Evolutionary conservation across 2,113 vertebrate species (phyloP), one percentile per base, ranked within the genome.

Genomic region (Merops nubicus): DNA sequence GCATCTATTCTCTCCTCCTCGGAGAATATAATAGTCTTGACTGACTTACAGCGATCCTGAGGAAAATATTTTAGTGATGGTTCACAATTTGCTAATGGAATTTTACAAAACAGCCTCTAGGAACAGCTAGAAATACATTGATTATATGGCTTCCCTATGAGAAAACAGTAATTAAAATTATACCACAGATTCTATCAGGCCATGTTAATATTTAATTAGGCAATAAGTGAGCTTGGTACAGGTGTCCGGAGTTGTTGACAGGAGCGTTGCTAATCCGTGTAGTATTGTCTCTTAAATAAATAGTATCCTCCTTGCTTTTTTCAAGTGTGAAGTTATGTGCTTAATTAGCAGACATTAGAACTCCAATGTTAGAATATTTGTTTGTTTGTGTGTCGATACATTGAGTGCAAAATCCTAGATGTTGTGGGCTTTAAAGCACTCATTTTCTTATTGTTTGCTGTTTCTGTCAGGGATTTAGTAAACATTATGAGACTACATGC

Each of bases 81-180:
- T 87, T 97, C 95, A 82, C 73, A 81, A 81, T 93, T 96, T 96
- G 80, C 91, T 91, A 81, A 91, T 34, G 50, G 77, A 76, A 38
- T 91, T 97, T 96, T 94, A 77, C 87, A 68, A 88, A 97, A 85
- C 76, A 78, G 77, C 95, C 81, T 96, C 92, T 90, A 96, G 96
- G 74, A 98, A 80, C 83, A 91, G 88, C 63, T 96, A 92, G 95
- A 96, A 97, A 96, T 92, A 85, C 96, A 93, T 97, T 94, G 95
- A 95, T 97, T 90, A 78, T 93, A 54, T 68, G 77, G 28, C 91
- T 97, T 98, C 90, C 96, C 88, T 96, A 73, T 94, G 89, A 98
- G 97, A 83, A 97, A 97, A 89, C 93, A 76, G 72, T 97, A 96
- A 97, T 97, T 97, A 97, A 95, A 97, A 96, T 96, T 89, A 91